A percentile compares a stretch with the other conserved stretches of the same genome.
phyloP scores from a whole-genome alignment of 2,797 vertebrate species.

The Phataginus tricuspis region DNA sequence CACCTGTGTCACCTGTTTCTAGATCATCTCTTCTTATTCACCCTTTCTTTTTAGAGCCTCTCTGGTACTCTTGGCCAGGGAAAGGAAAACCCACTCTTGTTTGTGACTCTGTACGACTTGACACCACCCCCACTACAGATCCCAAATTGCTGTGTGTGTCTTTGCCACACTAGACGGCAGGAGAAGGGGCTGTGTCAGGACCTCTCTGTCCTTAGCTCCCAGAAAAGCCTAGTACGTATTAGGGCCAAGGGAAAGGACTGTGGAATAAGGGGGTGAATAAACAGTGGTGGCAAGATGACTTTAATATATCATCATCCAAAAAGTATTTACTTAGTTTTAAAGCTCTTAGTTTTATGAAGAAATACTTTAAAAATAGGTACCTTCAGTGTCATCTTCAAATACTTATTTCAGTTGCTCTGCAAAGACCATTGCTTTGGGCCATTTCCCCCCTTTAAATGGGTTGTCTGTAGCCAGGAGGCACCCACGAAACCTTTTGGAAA shows the following conservation, averaged over 20 bases:
- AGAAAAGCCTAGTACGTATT: rapidly evolving
- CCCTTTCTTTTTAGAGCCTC: not conserved
- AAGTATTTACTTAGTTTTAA: not conserved
- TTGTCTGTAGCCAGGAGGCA: not conserved
- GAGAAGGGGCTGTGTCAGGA: rapidly evolving
- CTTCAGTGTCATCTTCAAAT: not conserved
- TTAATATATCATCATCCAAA: not conserved
- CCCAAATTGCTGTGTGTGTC: rapidly evolving
- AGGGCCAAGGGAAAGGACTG: not conserved
- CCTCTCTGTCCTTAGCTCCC: not conserved
- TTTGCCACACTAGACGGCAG: rapidly evolving
- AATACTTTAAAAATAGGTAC: not conserved
- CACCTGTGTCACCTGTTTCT: rapidly evolving
- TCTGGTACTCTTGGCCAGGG: not conserved
- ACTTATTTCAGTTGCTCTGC: not conserved
- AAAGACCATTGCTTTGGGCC: not conserved
- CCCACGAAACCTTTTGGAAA: not conserved
- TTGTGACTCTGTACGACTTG: rapidly evolving
- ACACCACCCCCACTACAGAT: rapidly evolving
- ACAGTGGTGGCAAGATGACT: not conserved
- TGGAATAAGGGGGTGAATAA: not conserved
- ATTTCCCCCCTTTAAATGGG: not conserved
- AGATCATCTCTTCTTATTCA: rapidly evolving
- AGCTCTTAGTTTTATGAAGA: not conserved
- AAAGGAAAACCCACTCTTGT: not conserved